These are phyloP conservation scores for Phyllotis vaccarum DNA, from an alignment of 2,797 vertebrate genomes.

Conservation along the genomic window DNA sequence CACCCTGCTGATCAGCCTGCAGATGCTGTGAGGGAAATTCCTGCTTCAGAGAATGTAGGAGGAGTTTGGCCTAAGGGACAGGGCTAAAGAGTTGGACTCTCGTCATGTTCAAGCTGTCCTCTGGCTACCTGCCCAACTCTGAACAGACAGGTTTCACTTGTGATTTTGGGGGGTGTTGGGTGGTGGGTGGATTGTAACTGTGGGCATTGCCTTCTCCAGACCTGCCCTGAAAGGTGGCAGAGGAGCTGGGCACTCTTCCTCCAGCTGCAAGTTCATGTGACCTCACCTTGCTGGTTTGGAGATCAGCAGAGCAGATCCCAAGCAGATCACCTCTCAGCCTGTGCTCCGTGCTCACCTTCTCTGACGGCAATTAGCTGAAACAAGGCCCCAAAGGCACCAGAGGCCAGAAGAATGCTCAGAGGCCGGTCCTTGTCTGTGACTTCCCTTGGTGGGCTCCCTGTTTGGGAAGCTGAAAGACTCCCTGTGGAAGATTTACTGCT, in stretches of 20 bases:
- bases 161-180: not conserved
- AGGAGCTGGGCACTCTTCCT: slow-evolving; percentile 15
- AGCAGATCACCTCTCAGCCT: slow-evolving; percentile 73
- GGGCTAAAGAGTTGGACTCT: slow-evolving; percentile 70
- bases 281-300: slow-evolving; percentile 80
- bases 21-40: not conserved
- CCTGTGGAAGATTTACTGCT: slow-evolving; percentile 94
- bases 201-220: not conserved
- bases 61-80: slow-evolving; percentile 71
- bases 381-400: not conserved
- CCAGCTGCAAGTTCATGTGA: slow-evolving; percentile 73
- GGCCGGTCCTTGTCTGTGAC: slow-evolving; percentile 94
- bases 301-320: slow-evolving; percentile 73
- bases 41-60: slow-evolving; percentile 37
- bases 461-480: slow-evolving; percentile 93
- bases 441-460: slow-evolving; percentile 94
- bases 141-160: slow-evolving; percentile 8
- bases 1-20: too few species aligned
- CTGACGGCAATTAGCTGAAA: not conserved
- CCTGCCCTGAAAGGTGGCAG: slow-evolving; percentile 41
- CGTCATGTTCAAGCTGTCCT: slow-evolving; percentile 58
- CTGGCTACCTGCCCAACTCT: slow-evolving; percentile 57
- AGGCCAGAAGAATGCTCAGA: slow-evolving; percentile 90
- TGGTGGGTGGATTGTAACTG: not conserved
- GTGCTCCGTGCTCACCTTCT: not conserved